These are phyloP conservation scores for Eustalomyia histrio DNA, from an alignment of 2,888 invertebrate species.

Conservation along the genomic window DNA sequence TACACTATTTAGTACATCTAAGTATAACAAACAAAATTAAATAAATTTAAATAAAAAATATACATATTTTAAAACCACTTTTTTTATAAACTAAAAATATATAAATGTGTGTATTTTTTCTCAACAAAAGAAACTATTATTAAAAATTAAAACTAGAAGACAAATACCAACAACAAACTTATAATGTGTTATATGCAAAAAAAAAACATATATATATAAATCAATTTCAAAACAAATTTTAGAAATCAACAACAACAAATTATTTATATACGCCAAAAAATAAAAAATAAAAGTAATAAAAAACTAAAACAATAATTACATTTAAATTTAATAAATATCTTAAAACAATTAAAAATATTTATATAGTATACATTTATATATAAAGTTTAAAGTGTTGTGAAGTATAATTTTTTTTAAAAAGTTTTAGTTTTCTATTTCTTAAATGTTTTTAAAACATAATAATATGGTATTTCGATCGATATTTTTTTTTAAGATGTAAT, in stretches of 20 bases:
- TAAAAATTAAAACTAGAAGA: slow-evolving; percentile 10
- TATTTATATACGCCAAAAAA: slow-evolving; percentile 39
- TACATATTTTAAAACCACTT: slow-evolving; percentile 10
- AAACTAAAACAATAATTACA: slow-evolving; percentile 40
- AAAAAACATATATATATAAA: no score
- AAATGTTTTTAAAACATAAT: slow-evolving; percentile 23
- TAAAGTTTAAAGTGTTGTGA: slow-evolving; percentile 62
- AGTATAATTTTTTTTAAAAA: slow-evolving; percentile 34
- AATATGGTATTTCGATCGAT: no score
- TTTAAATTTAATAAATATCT: slow-evolving; percentile 29
- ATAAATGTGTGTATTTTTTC: slow-evolving; percentile 25
- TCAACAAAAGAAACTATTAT: slow-evolving; percentile 13
- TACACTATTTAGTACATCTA: slow-evolving; percentile 46
- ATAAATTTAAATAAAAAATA: slow-evolving; percentile 18
- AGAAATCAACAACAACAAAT: slow-evolving; percentile 14
- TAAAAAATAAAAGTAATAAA: slow-evolving; percentile 27
- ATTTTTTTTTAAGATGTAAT: no score
- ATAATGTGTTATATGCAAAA: slow-evolving; percentile 27
- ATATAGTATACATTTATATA: slow-evolving; percentile 12
- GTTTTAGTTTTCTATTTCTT: slow-evolving; percentile 28
- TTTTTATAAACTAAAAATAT: slow-evolving; percentile 30
- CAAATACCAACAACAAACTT: slow-evolving; percentile 8
- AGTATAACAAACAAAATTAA: slow-evolving; percentile 25
- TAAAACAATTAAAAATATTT: slow-evolving; percentile 37
- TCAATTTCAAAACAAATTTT: not conserved